Conservation (phyloP, 1,140 invertebrate species). For the Delia radicum region DNA sequence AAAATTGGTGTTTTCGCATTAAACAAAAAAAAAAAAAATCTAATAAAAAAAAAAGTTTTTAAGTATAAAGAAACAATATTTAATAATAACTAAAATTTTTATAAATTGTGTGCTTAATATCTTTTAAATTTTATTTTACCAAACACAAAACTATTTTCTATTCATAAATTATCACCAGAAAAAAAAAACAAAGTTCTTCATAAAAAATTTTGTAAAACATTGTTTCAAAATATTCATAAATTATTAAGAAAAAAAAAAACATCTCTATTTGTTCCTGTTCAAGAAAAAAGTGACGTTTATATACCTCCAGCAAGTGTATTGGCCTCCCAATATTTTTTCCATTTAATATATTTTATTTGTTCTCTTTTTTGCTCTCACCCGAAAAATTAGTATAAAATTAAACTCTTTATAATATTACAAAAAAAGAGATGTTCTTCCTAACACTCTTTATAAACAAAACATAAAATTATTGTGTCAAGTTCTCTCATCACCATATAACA, state of each 20-base stretch:
- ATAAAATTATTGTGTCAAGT: neutral
- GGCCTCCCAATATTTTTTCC: neutral
- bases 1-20: neutral
- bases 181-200: neutral
- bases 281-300: neutral
- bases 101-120: too few relatives aligned
- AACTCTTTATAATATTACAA: neutral
- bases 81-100: too few relatives aligned
- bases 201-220: neutral
- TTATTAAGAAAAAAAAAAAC: neutral
- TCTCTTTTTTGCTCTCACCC: neutral
- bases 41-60: neutral
- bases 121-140: too few relatives aligned
- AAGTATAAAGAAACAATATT: neutral
- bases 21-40: neutral
- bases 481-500: neutral
- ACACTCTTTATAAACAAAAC: slow-evolving; percentile 9
- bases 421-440: neutral
- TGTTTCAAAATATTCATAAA: neutral
- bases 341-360: neutral
- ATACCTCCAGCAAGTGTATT: neutral
- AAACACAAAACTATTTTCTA: neutral
- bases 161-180: too few relatives aligned
- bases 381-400: neutral
- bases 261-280: neutral